These are phyloP conservation scores for Chelonus formosanus DNA, from an alignment of 2,888 invertebrate species.

Conservation along the genomic window DNA sequence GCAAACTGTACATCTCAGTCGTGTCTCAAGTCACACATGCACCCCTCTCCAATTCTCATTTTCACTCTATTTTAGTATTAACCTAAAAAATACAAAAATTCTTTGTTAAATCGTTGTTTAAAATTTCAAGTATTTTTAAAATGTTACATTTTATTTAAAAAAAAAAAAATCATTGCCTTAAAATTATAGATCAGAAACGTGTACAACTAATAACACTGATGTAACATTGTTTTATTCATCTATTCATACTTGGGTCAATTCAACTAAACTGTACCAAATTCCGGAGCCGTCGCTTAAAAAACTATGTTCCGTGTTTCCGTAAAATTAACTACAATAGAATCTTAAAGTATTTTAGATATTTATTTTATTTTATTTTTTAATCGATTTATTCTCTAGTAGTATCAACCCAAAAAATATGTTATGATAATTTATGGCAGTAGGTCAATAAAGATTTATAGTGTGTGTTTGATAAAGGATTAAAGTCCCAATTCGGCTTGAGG, in stretches of 20 bases:
- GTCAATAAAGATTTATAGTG: conserved; percentile 5
- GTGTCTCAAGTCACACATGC: too few species aligned
- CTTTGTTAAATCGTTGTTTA: too few species aligned
- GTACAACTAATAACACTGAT: too few species aligned
- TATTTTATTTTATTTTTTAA: too few species aligned
- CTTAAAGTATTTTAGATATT: conserved; percentile 1
- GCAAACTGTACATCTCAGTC: conserved; percentile 12
- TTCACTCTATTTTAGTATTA: too few species aligned
- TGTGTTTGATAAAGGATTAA: conserved; percentile 12
- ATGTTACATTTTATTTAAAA: not conserved
- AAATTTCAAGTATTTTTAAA: too few species aligned
- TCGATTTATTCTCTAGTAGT: too few species aligned
- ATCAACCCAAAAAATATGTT: too few species aligned
- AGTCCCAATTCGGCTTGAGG: conserved; percentile 17
- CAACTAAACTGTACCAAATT: conserved; percentile 29
- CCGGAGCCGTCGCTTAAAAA: conserved; percentile 27
- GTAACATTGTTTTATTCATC: conserved; percentile 12
- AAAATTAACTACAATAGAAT: conserved; percentile 6
- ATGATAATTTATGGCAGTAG: not conserved
- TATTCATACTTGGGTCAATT: conserved; percentile 27
- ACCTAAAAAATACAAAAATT: too few species aligned
- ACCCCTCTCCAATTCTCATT: too few species aligned
- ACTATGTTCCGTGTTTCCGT: conserved; percentile 7
- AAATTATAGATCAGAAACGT: too few species aligned
- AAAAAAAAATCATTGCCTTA: not conserved